Evolutionary conservation across 30 jellyfish, hydroid and myxozoan species (phyloP), one percentile per base, ranked within the genome.

Genomic region (Cassiopea andromeda): DNA sequence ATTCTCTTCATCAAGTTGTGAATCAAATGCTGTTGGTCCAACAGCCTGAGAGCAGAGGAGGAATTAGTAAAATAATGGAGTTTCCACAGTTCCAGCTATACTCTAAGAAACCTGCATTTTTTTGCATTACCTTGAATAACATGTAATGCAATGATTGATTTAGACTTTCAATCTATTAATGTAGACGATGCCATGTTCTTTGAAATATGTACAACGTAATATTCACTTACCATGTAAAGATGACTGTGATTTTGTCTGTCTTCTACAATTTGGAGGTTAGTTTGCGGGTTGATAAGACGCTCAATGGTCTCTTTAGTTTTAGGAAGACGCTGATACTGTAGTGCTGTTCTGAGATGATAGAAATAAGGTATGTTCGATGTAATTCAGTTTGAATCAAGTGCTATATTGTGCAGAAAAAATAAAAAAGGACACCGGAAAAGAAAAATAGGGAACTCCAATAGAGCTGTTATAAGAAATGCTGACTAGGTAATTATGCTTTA

Each of bases 251-350:
- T 80, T 17, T 68, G 89, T 48, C 67, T 19, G 44, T 80, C 89
- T 46, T 58, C 68, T 46, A 67, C 38, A 19, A 80, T 60, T 18
- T 9, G 59, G 69, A 80, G 16, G 89, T 48, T 60, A 75, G 1
- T 1, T 5, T 44, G 13, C 45, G 89, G 38, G 9, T 80, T 67
- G 17, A 80, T 16, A 12, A 80, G 89, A 5, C 60, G 89, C 66
- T 80, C 77, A 13, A 80, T 80, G 3, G 80, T 80, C 44, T 80
- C 89, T 19, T 16, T 80, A 7, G 79, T 60, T 46, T 80, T 80
- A 49, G 69, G 69, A 13, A 80, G 89, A 60, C 89, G 64, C 58
- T 67, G 80, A 48, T 80, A 80, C 66, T 80, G 89, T 47, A 80
- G 48, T 60, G 89, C 89, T 17, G 89, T 80, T 60, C 89, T 80